These are phyloP conservation scores for Gymnocheta viridis DNA, from an alignment of 2,888 invertebrate genomes.

Conservation along the genomic window DNA sequence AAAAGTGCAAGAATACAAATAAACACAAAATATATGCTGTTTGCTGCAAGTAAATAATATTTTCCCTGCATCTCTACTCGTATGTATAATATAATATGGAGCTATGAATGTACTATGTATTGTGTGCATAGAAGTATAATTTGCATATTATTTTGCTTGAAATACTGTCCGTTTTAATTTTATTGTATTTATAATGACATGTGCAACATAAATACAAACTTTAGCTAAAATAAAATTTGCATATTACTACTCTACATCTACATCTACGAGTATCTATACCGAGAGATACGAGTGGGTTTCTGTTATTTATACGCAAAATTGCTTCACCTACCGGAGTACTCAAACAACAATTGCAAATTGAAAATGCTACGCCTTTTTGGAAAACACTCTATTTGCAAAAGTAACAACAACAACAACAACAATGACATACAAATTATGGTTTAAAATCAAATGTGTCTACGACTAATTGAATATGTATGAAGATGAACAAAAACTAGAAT, in stretches of 20 bases:
- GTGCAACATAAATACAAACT: not conserved
- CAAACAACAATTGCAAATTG: not conserved
- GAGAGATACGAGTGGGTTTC: not conserved
- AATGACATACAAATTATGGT: not conserved
- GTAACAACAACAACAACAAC: not conserved
- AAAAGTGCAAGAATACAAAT: too few species aligned
- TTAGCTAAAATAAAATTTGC: not conserved
- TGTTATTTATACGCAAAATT: not conserved
- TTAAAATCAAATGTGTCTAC: conserved; percentile 4
- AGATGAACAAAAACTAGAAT: not conserved
- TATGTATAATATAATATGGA: too few species aligned
- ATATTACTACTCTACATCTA: not conserved
- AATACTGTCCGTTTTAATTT: not conserved
- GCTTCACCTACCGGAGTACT: not conserved
- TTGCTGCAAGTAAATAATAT: too few species aligned
- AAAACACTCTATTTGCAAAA: not conserved
- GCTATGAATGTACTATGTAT: not conserved
- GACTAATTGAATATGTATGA: conserved; percentile 33
- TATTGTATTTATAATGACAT: not conserved
- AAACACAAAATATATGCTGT: too few species aligned
- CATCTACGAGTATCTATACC: not conserved
- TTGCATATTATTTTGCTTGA: not conserved
- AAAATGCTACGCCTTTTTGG: not conserved
- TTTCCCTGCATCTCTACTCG: too few species aligned
- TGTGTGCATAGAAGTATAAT: not conserved